A percentile compares a stretch with the other conserved stretches of the same genome.
These are phyloP conservation scores for Alviniconcha marisindica DNA, from an alignment of 1,140 invertebrate genomes.

Conservation along the genomic window DNA sequence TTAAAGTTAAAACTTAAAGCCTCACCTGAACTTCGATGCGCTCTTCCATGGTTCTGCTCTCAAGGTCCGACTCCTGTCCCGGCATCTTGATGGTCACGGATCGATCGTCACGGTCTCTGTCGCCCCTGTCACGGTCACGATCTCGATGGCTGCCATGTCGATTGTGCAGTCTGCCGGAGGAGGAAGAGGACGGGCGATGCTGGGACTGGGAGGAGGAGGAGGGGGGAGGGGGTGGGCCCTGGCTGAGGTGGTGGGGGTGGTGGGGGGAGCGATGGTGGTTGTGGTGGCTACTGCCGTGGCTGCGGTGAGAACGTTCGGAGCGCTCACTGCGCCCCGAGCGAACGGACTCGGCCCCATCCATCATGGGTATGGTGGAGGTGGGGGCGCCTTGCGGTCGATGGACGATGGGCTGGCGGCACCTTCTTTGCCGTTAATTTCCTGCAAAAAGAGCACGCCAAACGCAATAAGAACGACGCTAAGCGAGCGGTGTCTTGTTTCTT, in stretches of 20 bases:
- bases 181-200: conserved; percentile 41
- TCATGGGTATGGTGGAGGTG: conserved; percentile 31
- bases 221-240: neutral
- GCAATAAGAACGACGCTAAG: too few species aligned
- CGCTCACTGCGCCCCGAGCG: conserved; percentile 73
- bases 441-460: too few species aligned
- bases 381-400: neutral
- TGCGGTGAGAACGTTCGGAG: conserved; percentile 72
- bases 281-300: conserved; percentile 66
- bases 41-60: conserved; percentile 78
- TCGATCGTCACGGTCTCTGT: conserved; percentile 66
- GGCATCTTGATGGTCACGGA: conserved; percentile 72
- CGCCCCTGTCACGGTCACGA: conserved; percentile 33
- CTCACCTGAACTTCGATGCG: conserved; percentile 84
- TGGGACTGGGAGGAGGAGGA: conserved; percentile 9
- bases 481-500: too few species aligned
- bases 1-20: neutral
- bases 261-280: conserved; percentile 44
- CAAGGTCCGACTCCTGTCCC: conserved; percentile 66
- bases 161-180: conserved; percentile 46
- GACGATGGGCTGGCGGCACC: neutral
- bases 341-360: conserved; percentile 73
- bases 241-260: conserved; percentile 48
- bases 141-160: conserved; percentile 53
- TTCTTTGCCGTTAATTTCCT: neutral